Percentiles rank a stretch among this genome's conserved stretches.
These are phyloP conservation scores for Solea senegalensis DNA, from an alignment of 2,113 vertebrate genomes.

Conservation along the genomic window DNA sequence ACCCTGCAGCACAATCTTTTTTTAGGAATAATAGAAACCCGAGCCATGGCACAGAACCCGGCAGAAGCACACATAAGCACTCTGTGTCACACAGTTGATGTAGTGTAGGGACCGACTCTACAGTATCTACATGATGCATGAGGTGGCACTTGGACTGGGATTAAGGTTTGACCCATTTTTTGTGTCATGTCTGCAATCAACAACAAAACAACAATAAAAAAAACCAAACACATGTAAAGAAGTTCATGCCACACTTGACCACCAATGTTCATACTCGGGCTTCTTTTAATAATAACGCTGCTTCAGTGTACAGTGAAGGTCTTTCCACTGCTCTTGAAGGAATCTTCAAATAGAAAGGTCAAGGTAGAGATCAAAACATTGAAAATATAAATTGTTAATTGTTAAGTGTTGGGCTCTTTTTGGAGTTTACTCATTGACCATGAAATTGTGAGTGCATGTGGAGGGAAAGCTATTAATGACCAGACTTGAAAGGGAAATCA, in stretches of 20 bases:
- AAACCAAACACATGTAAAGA: background rate
- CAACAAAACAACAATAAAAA: no score
- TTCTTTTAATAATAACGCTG: background rate
- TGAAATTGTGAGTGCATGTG: slow-evolving; percentile 55
- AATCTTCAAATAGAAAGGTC: slow-evolving; percentile 44
- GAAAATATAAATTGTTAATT: slow-evolving; percentile 59
- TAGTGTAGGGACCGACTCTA: slow-evolving; percentile 28
- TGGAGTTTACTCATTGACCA: slow-evolving; percentile 40
- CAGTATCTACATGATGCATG: slow-evolving; percentile 68
- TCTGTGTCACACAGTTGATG: slow-evolving; percentile 19
- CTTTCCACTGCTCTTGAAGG: background rate
- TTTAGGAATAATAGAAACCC: slow-evolving; percentile 18
- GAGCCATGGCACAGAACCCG: slow-evolving; percentile 20
- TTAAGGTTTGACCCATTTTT: slow-evolving; percentile 64
- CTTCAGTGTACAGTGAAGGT: background rate
- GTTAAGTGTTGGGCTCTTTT: slow-evolving; percentile 34
- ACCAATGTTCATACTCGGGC: background rate
- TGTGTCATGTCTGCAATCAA: background rate
- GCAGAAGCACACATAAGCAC: slow-evolving; percentile 31
- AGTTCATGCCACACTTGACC: background rate
- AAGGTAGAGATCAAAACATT: slow-evolving; percentile 31
- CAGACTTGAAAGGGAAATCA: slow-evolving; percentile 22
- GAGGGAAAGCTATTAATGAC: background rate
- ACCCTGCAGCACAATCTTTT: background rate
- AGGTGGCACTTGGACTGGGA: slow-evolving; percentile 39